Conservation (phyloP, 2,113 vertebrate species). For the Piprites chloris region DNA sequence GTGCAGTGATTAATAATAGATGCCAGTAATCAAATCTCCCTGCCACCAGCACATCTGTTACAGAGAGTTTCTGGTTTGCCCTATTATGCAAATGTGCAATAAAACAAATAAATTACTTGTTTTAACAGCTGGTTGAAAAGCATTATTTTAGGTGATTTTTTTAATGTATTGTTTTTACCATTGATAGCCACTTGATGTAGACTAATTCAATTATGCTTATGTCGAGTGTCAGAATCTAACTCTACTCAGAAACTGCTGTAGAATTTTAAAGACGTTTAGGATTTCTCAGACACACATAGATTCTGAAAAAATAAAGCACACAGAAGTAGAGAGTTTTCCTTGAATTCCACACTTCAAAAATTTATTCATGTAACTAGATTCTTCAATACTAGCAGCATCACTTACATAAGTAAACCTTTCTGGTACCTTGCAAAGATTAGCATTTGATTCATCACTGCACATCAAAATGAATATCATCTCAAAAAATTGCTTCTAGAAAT, state of each 20-base stretch:
- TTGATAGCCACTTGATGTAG: constrained; percentile 59
- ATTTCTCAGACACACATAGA: background rate
- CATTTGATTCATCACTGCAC: background rate
- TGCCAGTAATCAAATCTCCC: constrained; percentile 80
- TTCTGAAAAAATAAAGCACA: background rate
- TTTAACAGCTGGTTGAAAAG: constrained; percentile 80
- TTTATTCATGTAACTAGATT: background rate
- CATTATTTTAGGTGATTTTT: constrained; percentile 76
- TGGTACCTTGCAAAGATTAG: background rate
- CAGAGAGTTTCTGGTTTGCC: constrained; percentile 73
- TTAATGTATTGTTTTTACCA: constrained; percentile 69
- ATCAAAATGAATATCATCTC: background rate
- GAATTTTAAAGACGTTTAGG: background rate
- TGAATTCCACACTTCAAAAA: background rate
- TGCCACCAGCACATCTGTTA: constrained; percentile 80
- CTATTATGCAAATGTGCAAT: constrained; percentile 82
- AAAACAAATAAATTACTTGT: constrained; percentile 80
- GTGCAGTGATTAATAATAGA: constrained; percentile 82
- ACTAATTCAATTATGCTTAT: constrained; percentile 65
- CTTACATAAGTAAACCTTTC: background rate
- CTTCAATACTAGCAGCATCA: background rate
- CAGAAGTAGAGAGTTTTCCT: background rate
- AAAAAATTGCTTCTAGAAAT: background rate
- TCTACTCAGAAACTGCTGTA: background rate
- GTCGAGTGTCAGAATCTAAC: background rate